Percentiles rank a stretch among this genome's conserved stretches.
These are phyloP conservation scores for Apomyelois bistriatella DNA, from an alignment of 2,888 invertebrate genomes.

Conservation along the genomic window DNA sequence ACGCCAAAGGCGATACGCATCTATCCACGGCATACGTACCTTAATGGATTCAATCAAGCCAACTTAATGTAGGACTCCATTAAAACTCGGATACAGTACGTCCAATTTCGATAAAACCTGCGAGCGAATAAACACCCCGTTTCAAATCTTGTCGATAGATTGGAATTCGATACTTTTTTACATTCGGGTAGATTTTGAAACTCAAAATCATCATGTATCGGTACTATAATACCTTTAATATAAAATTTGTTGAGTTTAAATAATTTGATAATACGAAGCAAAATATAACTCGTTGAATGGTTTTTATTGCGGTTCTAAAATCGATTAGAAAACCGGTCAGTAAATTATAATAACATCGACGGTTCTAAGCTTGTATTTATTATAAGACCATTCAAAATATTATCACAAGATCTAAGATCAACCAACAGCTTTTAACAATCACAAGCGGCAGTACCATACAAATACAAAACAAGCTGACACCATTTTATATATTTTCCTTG, in stretches of 20 bases:
- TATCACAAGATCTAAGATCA: background rate
- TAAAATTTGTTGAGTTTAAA: too few species aligned
- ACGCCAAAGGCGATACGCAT: slow-evolving; percentile 37
- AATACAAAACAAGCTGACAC: slow-evolving; percentile 1
- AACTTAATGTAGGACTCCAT: slow-evolving; percentile 45
- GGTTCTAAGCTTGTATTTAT: too few species aligned
- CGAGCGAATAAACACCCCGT: too few species aligned
- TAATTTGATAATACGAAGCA: too few species aligned
- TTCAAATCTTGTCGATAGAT: slow-evolving; percentile 10
- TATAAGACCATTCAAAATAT: background rate
- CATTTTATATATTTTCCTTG: background rate
- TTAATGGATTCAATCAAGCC: slow-evolving; percentile 65
- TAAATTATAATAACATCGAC: too few species aligned
- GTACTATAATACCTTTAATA: too few species aligned
- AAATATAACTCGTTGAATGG: too few species aligned
- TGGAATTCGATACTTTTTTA: background rate
- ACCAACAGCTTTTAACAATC: too few species aligned
- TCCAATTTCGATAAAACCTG: slow-evolving; percentile 16
- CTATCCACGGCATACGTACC: slow-evolving; percentile 44
- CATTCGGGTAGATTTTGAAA: too few species aligned
- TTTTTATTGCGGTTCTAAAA: too few species aligned
- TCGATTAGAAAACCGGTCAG: too few species aligned
- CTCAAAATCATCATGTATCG: too few species aligned
- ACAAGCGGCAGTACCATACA: background rate
- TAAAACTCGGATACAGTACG: slow-evolving; percentile 29